phyloP scores from a whole-genome alignment of 1,140 invertebrate genomes.

The Hyphantria cunea region DNA sequence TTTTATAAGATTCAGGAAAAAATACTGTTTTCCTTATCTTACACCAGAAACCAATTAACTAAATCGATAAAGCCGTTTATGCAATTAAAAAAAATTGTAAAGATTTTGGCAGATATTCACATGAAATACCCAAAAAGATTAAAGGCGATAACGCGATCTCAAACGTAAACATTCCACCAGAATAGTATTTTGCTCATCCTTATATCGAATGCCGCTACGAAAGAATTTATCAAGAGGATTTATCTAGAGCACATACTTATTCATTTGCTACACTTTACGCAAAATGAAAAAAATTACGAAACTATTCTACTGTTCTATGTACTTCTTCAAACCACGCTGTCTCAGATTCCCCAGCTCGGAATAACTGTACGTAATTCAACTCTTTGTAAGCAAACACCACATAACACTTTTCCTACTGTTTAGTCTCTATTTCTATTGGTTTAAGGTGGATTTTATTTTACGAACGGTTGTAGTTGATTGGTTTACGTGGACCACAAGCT shows the following conservation, averaged over 20 bases:
- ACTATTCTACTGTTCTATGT: not conserved
- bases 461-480: not conserved
- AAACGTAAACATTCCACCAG: too few relatives aligned
- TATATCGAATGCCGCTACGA: too few relatives aligned
- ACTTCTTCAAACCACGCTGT: conserved; percentile 11
- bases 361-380: conserved; percentile 39
- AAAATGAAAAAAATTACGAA: too few relatives aligned
- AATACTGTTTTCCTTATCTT: not conserved
- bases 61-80: not conserved
- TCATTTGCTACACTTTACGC: too few relatives aligned
- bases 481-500: conserved; percentile 40
- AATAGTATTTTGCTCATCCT: too few relatives aligned
- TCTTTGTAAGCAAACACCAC: conserved; percentile 24
- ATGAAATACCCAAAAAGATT: not conserved
- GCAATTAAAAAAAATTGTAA: not conserved
- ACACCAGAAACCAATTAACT: not conserved
- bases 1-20: too few relatives aligned
- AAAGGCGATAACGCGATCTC: too few relatives aligned
- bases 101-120: not conserved
- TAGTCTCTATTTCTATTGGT: conserved; percentile 15
- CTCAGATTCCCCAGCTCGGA: conserved; percentile 38
- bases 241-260: too few relatives aligned
- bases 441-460: conserved; percentile 28
- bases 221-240: too few relatives aligned
- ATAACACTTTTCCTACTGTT: conserved; percentile 10